Conservation (phyloP, 2,113 vertebrate species). For the Dasypus novemcinctus region DNA sequence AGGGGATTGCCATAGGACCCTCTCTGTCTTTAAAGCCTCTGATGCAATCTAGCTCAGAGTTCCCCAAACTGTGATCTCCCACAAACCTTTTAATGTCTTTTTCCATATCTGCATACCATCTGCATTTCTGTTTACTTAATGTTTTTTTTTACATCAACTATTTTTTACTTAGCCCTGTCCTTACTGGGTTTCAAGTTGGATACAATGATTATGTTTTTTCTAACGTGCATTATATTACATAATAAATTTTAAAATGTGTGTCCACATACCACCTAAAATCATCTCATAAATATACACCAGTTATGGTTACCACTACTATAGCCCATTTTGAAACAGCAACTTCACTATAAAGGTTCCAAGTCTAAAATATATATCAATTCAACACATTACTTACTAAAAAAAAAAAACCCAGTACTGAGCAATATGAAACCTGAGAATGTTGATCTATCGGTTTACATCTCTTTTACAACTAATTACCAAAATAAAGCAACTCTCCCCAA, state of each 20-base stretch:
- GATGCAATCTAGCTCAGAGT: not conserved
- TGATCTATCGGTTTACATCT: not conserved
- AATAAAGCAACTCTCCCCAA: not conserved
- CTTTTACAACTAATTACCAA: conserved; percentile 5
- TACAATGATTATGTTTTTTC: not conserved
- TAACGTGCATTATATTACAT: not conserved
- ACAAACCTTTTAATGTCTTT: not conserved
- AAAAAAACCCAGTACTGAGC: not conserved
- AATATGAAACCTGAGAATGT: not conserved
- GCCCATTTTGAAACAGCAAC: not conserved
- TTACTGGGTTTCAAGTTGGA: not conserved
- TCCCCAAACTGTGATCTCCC: not conserved
- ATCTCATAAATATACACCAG: not conserved
- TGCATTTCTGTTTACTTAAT: not conserved
- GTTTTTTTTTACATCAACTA: not conserved
- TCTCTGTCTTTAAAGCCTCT: not conserved
- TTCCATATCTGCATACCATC: not conserved
- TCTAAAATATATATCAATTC: not conserved
- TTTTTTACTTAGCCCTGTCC: not conserved
- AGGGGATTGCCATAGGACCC: not conserved
- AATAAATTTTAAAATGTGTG: not conserved
- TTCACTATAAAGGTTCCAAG: conserved; percentile 6
- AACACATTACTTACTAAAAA: not conserved
- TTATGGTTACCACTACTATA: not conserved
- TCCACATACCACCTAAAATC: not conserved